Percentiles rank a stretch among this genome's conserved stretches.
Evolutionary conservation across 2,113 vertebrate genomes (phyloP).

Genomic region (rat (Rattus norvegicus)): GRCr8 NC_086034.1:86366501-86367000

Average conservation of each 20-base stretch:
- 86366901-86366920: constrained; percentile 16
- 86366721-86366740: constrained; percentile 18
- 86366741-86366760: neutral
- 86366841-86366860: neutral
- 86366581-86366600: neutral
- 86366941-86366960: neutral
- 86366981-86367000: neutral
- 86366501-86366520: neutral
- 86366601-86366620: neutral
- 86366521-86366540: neutral
- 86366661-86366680: neutral
- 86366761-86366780: neutral
- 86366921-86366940: constrained; percentile 39
- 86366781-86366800: neutral
- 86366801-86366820: neutral
- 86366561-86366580: neutral
- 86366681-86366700: neutral
- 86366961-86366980: neutral
- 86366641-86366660: neutral
- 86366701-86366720: neutral
- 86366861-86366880: constrained; percentile 35
- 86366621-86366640: neutral
- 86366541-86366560: neutral
- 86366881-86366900: neutral
- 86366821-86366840: constrained; percentile 7